Conservation (phyloP, 2,797 vertebrate species). For the Cyclopterus lumpus region DNA sequence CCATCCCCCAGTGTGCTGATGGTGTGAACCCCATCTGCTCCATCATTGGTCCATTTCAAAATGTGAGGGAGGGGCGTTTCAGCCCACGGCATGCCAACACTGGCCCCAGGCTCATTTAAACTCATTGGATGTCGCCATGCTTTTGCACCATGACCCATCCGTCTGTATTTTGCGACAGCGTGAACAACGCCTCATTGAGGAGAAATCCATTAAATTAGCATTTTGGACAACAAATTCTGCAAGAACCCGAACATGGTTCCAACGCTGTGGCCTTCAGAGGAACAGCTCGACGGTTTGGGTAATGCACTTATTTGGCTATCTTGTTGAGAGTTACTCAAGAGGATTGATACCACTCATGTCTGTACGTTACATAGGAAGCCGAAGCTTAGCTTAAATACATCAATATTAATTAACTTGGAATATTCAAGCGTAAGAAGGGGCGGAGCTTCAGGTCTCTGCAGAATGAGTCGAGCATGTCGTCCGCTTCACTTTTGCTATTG, state of each 20-base stretch:
- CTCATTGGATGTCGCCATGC: conserved; percentile 41
- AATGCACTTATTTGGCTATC: background rate
- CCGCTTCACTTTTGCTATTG: background rate
- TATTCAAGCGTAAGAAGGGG: too few species aligned
- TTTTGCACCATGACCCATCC: conserved; percentile 26
- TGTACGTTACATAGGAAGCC: background rate
- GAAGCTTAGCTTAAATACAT: background rate
- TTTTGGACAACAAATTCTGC: background rate
- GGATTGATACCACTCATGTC: background rate
- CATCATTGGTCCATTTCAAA: conserved; percentile 54
- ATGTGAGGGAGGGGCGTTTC: conserved; percentile 38
- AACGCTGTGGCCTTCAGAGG: background rate
- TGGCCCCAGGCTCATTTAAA: conserved; percentile 39
- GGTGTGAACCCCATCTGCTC: conserved; percentile 46
- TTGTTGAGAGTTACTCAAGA: background rate
- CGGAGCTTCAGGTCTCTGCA: too few species aligned
- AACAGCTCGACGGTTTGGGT: background rate
- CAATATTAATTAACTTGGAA: too few species aligned
- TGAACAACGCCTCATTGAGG: conserved; percentile 3
- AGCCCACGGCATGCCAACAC: conserved; percentile 21
- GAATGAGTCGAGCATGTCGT: background rate
- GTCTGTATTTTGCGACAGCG: conserved; percentile 1
- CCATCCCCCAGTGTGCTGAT: conserved; percentile 55
- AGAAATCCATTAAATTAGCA: conserved; percentile 8
- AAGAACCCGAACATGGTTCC: background rate